Percentiles rank a stretch among this genome's conserved stretches.
Conservation (phyloP, 2,113 vertebrate species). For the Cathartes aura region DNA sequence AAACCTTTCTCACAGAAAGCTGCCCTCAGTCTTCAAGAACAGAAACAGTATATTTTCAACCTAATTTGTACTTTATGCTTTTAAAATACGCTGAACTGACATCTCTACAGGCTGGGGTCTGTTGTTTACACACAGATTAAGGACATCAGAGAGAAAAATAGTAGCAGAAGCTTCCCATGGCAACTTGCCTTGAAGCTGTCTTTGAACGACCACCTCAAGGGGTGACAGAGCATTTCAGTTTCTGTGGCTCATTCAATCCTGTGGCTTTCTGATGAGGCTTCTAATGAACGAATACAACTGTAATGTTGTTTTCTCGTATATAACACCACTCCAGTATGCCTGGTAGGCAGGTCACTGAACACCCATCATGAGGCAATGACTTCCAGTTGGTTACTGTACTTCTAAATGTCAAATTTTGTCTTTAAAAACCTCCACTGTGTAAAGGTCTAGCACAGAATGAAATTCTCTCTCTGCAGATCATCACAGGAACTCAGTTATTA, state of each 20-base stretch:
- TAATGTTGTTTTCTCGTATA: not conserved
- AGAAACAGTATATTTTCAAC: not conserved
- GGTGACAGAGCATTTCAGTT: not conserved
- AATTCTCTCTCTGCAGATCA: not conserved
- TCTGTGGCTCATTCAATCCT: not conserved
- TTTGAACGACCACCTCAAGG: not conserved
- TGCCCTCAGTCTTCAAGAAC: not conserved
- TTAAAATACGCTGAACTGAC: not conserved
- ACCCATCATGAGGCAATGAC: not conserved
- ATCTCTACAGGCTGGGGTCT: not conserved
- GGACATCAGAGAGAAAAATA: not conserved
- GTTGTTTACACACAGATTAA: not conserved
- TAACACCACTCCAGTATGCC: not conserved
- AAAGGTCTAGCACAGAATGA: not conserved
- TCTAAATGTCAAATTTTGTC: not conserved
- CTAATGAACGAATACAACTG: not conserved
- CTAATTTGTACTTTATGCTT: not conserved
- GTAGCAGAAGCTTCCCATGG: not conserved
- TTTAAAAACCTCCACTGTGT: not conserved
- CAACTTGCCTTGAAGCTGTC: not conserved
- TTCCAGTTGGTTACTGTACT: not conserved
- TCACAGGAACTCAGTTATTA: not conserved
- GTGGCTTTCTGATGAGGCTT: not conserved
- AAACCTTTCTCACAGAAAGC: not conserved
- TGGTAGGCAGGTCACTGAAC: not conserved